Conservation (phyloP, 2,113 vertebrate species). For the Cryptoleucopteryx plumbea region DNA sequence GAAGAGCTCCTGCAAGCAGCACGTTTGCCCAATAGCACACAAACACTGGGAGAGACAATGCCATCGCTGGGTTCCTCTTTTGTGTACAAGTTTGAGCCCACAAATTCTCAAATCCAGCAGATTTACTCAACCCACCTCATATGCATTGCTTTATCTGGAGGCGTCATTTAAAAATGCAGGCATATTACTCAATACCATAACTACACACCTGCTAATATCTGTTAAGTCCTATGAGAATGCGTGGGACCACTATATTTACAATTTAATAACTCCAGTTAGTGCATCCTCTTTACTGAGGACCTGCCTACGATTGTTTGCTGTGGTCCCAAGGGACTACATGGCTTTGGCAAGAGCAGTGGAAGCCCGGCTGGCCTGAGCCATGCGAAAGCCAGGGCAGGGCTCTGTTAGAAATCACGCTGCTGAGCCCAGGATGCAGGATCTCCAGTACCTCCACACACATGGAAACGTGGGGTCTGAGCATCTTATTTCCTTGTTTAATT, state of each 20-base stretch:
- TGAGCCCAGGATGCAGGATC: neutral
- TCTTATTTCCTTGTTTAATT: neutral
- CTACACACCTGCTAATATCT: neutral
- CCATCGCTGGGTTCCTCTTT: neutral
- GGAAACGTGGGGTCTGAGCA: neutral
- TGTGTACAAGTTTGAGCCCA: neutral
- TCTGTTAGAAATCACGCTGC: neutral
- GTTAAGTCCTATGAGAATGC: neutral
- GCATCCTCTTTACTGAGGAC: neutral
- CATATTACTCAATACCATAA: neutral
- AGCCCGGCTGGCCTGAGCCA: neutral
- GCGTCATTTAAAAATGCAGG: neutral
- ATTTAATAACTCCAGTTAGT: neutral
- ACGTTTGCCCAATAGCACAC: neutral
- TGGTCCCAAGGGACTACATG: neutral
- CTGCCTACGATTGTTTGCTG: neutral
- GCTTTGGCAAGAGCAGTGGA: neutral
- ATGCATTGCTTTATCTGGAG: neutral
- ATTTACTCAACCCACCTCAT: neutral
- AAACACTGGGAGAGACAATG: fast-evolving
- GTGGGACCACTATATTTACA: neutral
- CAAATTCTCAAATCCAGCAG: neutral
- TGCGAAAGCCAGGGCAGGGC: neutral
- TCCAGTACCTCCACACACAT: fast-evolving
- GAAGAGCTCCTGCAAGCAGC: neutral